Conservation (phyloP, 2,113 vertebrate species). For the Otus sunia region DNA sequence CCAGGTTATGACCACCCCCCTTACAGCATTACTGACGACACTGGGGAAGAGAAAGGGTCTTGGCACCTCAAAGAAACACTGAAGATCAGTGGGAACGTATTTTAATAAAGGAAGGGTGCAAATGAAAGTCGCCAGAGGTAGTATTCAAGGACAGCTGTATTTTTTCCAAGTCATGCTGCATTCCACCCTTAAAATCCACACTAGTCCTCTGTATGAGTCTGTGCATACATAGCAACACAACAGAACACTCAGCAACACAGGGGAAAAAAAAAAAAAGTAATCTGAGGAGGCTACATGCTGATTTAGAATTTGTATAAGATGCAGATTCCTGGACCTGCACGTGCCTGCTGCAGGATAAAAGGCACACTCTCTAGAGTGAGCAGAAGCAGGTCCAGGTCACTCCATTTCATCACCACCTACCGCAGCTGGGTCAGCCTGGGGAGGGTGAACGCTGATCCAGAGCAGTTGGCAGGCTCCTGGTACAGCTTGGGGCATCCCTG, state of each 20-base stretch:
- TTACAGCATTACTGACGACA: neutral
- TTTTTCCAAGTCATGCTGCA: neutral
- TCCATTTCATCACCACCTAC: neutral
- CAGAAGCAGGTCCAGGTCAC: neutral
- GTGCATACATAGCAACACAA: neutral
- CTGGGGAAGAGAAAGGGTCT: neutral
- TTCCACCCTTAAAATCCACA: neutral
- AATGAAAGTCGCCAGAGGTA: neutral
- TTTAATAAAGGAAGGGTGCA: neutral
- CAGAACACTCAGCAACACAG: neutral
- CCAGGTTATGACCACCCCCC: neutral
- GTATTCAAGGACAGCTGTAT: neutral
- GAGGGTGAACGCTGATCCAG: neutral
- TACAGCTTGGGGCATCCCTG: neutral
- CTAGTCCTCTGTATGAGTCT: neutral
- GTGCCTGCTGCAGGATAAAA: neutral
- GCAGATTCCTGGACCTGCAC: neutral
- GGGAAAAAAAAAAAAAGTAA: neutral
- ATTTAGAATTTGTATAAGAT: neutral
- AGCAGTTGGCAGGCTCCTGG: neutral
- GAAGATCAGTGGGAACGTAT: neutral
- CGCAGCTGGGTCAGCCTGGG: neutral
- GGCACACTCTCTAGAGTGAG: neutral
- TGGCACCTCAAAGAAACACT: neutral
- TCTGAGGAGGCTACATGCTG: fast-evolving